These are phyloP conservation scores for Desmodus rotundus DNA, from an alignment of 2,113 vertebrate genomes.

Conservation along the genomic window DNA sequence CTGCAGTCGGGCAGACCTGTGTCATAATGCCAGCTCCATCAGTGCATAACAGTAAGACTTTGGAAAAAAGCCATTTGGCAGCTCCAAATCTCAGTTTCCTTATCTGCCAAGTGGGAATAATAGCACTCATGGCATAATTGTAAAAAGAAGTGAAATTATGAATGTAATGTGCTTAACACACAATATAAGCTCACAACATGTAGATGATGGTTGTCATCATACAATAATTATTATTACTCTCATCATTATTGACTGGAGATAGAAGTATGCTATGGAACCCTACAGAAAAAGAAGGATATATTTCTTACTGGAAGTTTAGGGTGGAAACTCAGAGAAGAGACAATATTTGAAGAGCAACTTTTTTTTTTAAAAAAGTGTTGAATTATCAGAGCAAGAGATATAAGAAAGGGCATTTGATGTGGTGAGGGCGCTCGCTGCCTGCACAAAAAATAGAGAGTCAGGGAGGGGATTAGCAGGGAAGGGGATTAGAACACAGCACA, in stretches of 20 bases:
- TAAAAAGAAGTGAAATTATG: not conserved
- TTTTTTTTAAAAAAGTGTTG: not conserved
- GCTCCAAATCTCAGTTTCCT: not conserved
- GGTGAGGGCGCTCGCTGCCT: not conserved
- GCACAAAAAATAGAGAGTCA: not conserved
- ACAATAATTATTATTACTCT: not conserved
- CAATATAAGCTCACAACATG: not conserved
- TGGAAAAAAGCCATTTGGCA: not conserved
- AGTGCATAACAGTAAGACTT: not conserved
- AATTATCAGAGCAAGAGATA: not conserved
- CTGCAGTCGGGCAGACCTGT: not conserved
- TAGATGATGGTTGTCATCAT: not conserved
- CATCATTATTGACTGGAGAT: not conserved
- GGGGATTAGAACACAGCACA: rapidly evolving
- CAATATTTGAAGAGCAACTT: not conserved
- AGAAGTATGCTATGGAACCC: not conserved
- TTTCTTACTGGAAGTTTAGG: not conserved
- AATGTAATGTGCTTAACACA: not conserved
- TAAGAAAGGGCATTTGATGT: not conserved
- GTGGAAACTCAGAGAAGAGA: not conserved
- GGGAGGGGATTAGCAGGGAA: not conserved
- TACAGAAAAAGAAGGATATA: not conserved
- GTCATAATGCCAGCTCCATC: not conserved
- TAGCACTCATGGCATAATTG: not conserved
- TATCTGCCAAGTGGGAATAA: not conserved